These are phyloP conservation scores for Microcebus griseorufus DNA, from an alignment of 2,113 vertebrate genomes.

Conservation along the genomic window DNA sequence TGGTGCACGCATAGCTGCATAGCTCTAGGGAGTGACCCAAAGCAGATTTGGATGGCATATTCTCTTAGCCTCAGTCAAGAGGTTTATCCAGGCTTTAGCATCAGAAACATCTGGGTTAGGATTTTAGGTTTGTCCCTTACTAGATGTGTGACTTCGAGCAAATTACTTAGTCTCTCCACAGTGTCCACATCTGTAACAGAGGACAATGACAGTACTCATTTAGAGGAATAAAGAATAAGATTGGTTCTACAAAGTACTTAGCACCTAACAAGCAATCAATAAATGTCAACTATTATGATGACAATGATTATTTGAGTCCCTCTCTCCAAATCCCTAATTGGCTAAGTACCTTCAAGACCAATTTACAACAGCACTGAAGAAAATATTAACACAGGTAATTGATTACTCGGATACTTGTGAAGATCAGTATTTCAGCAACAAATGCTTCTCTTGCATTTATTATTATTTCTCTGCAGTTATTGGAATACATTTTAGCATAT, in stretches of 20 bases:
- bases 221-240: neutral
- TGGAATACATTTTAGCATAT: constrained; percentile 18
- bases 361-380: neutral
- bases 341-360: neutral
- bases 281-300: neutral
- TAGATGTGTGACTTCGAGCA: neutral
- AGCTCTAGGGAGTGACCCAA: neutral
- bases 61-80: neutral
- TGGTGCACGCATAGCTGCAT: neutral
- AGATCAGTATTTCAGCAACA: neutral
- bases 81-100: neutral
- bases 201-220: neutral
- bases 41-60: neutral
- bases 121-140: neutral
- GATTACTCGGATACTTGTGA: neutral
- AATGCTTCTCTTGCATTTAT: neutral
- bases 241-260: neutral
- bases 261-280: neutral
- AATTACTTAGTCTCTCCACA: neutral
- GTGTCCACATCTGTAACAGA: neutral
- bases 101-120: neutral
- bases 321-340: neutral
- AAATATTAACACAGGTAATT: neutral
- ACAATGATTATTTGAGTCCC: neutral
- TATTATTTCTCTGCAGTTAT: neutral